Evolutionary conservation across 1,140 invertebrate species (phyloP).

Genomic region (Acromyrmex heyeri): DNA sequence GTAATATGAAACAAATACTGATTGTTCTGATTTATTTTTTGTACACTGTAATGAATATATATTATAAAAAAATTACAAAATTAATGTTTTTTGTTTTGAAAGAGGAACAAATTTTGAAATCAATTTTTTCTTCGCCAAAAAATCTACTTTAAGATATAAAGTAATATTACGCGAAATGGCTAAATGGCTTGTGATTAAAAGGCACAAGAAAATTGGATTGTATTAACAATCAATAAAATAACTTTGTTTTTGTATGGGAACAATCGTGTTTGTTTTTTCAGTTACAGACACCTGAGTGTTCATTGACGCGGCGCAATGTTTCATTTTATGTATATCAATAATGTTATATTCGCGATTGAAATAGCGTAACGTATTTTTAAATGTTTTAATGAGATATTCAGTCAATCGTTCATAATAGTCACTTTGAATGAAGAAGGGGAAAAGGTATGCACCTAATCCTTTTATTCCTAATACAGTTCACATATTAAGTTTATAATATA

Average conservation of each 20-base stretch:
- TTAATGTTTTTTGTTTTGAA: background rate
- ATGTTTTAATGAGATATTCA: background rate
- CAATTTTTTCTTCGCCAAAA: background rate
- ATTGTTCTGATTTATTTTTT: conserved; percentile 31
- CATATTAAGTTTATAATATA: background rate
- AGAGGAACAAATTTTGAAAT: background rate
- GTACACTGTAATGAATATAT: background rate
- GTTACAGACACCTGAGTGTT: conserved; percentile 16
- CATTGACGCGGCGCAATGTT: conserved; percentile 25
- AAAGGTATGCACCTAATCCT: conserved; percentile 7
- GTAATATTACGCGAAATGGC: background rate
- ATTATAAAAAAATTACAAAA: background rate
- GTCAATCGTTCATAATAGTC: background rate
- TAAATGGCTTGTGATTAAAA: background rate
- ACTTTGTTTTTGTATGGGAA: background rate
- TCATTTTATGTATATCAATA: conserved; percentile 31
- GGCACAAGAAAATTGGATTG: background rate
- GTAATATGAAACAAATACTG: conserved; percentile 4
- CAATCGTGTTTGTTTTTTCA: background rate
- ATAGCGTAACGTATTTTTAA: background rate
- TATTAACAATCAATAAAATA: background rate
- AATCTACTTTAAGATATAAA: background rate
- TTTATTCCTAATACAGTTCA: background rate
- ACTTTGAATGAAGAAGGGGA: background rate
- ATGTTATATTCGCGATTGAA: background rate